Conservation (phyloP, 1,140 invertebrate genomes). For the Steinernema khuongi region DNA sequence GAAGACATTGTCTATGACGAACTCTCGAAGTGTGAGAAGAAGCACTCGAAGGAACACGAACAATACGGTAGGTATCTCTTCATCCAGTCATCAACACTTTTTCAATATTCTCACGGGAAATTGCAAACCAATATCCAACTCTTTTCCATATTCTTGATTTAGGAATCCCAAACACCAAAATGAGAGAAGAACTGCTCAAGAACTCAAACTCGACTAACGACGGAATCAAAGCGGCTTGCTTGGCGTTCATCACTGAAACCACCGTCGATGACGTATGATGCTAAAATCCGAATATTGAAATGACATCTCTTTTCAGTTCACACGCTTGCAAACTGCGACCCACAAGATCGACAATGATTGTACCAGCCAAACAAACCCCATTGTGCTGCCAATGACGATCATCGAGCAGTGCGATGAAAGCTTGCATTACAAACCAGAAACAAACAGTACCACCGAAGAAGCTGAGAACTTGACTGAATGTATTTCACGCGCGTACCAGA, state of each 20-base stretch:
- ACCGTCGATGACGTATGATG: background rate
- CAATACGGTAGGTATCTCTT: constrained; percentile 8
- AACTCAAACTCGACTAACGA: background rate
- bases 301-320: background rate
- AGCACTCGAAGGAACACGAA: background rate
- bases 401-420: background rate
- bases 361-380: background rate
- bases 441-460: background rate
- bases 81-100: too few species aligned
- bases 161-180: background rate
- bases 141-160: too few species aligned
- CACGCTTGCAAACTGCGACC: background rate
- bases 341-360: background rate
- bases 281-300: background rate
- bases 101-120: too few species aligned
- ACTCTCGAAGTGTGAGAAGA: background rate
- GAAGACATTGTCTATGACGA: background rate
- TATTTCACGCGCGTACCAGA: background rate
- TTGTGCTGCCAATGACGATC: background rate
- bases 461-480: background rate
- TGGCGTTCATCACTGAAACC: background rate
- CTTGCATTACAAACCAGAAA: background rate
- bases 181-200: background rate
- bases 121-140: too few species aligned
- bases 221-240: background rate